These are phyloP conservation scores for Dreissena polymorpha DNA, from an alignment of 1,140 invertebrate species.

Conservation along the genomic window DNA sequence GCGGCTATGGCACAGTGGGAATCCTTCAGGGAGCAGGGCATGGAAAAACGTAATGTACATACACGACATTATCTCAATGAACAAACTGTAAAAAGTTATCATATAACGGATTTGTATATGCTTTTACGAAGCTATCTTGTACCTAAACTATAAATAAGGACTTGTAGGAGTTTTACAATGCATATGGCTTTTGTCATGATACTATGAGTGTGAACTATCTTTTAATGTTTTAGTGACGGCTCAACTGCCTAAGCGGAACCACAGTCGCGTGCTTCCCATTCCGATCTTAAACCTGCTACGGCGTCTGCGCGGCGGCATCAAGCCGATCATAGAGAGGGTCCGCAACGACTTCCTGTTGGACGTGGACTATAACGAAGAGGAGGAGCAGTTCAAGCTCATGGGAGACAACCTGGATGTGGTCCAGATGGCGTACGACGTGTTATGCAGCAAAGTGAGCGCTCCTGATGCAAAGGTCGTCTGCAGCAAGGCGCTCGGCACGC, in stretches of 20 bases:
- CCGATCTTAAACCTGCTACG: neutral
- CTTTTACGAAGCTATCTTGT: too few species aligned
- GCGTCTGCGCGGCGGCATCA: neutral
- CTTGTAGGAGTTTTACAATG: too few species aligned
- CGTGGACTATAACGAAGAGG: neutral
- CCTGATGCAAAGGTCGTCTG: neutral
- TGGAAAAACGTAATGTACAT: neutral
- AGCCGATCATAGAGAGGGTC: neutral
- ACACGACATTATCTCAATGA: too few species aligned
- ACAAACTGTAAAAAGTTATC: too few species aligned
- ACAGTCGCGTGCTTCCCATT: neutral
- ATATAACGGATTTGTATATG: too few species aligned
- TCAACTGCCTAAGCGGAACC: neutral
- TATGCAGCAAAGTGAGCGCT: neutral
- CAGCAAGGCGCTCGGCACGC: neutral
- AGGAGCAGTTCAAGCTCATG: neutral
- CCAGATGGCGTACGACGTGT: neutral
- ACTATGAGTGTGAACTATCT: too few species aligned
- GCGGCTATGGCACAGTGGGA: neutral
- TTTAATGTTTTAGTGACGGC: too few species aligned
- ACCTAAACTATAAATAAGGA: too few species aligned
- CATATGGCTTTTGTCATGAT: too few species aligned
- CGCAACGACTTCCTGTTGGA: conserved; percentile 4
- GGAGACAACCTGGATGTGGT: neutral
- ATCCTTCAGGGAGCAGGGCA: neutral